Evolutionary conservation across 2,113 vertebrate species (phyloP), one percentile per base, ranked within the genome.

Genomic region (Crotalus horridus): DNA sequence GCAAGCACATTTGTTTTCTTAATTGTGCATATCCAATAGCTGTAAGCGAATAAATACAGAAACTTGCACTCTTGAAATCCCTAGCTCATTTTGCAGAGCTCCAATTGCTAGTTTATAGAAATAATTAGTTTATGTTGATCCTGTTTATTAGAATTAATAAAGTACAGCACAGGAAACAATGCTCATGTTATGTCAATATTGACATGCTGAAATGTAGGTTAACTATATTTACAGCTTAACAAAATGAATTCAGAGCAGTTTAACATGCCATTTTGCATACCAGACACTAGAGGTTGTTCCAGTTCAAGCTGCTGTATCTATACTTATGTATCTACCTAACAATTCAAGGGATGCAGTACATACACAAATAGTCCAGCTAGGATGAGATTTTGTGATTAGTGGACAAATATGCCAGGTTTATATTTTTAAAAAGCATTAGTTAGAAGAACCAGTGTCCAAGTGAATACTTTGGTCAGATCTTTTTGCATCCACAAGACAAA

Each of bases 301-400:
- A 33, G 7, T 69, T 69, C 53, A 90, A 51, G 33, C 33, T 43
- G 48, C 48, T 51, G 48, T 51, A 81, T 81, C 33, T 11, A 59
- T 58, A 39, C 46, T 87, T 3, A 53, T 5, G 43, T 24, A 55
- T 15, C 54, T 39, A 11, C 24, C 3, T 39, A 39, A 81, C 6
- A 33, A 13, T 55, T 87, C 39, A 93, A 51, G 74, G 1, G 7
- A 81, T 81, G 1, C 39, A 59, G 6, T 21, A 81, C 17, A 43
- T 81, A 81, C 6, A 81, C 8, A 74, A 3, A 8, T 11, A 74
- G 48, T n/a, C 15, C 39, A 93, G 89, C 64, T 4, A 1, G 59
- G 90, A n/a, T 85, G 15, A 90, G 88, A 94, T 95, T 95, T 94
- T 96, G 6, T 74, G 92, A 96, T 93, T 29, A 1, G 85, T 91